Conservation (phyloP, 1,140 invertebrate species). For the Ceratitis capitata region DNA sequence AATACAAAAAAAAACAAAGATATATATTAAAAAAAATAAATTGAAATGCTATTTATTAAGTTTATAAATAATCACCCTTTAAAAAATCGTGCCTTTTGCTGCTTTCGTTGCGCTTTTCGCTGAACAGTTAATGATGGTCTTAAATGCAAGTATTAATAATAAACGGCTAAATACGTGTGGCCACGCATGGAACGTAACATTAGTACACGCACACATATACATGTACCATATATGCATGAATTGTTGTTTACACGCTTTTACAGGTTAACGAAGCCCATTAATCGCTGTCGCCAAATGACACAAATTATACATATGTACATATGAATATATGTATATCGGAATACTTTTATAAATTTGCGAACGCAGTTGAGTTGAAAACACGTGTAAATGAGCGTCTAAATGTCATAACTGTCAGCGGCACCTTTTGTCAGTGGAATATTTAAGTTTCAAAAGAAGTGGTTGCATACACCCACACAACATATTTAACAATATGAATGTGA, state of each 20-base stretch:
- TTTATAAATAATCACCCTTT: too few species aligned
- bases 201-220: not conserved
- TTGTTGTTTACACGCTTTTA: not conserved
- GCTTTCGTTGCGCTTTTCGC: not conserved
- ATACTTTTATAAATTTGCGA: not conserved
- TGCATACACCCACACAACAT: not conserved
- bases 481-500: not conserved
- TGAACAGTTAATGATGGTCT: not conserved
- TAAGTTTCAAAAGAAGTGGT: not conserved
- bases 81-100: too few species aligned
- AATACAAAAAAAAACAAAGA: too few species aligned
- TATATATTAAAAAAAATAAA: too few species aligned
- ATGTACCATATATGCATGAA: not conserved
- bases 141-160: conserved; percentile 22
- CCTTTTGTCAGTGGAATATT: not conserved
- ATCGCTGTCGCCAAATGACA: conserved; percentile 4
- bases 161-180: not conserved
- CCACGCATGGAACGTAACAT: not conserved
- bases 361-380: conserved; percentile 18
- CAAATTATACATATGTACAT: not conserved
- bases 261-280: conserved; percentile 22
- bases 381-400: conserved; percentile 24
- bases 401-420: conserved; percentile 17
- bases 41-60: too few species aligned
- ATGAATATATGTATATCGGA: not conserved